Evolutionary conservation across 1,140 invertebrate species (phyloP).

Genomic region (Drosophila kikkawai): DNA sequence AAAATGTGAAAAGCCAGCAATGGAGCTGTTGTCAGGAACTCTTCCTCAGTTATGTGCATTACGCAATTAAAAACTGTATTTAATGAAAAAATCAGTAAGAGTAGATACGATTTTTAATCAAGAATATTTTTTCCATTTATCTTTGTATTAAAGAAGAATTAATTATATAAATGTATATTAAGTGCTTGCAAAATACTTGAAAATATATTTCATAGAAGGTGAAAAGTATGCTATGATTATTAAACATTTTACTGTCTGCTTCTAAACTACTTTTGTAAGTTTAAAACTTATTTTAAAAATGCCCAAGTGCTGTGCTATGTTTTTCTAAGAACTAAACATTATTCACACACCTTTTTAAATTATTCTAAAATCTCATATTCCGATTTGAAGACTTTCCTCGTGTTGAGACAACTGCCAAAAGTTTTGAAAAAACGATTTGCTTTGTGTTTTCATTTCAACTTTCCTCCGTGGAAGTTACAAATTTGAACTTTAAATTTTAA

Average conservation of each 20-base stretch:
- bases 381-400: background rate
- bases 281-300: background rate
- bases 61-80: constrained; percentile 11
- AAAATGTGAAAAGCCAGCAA: constrained; percentile 9
- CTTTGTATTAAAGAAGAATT: background rate
- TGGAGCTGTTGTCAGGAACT: background rate
- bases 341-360: background rate
- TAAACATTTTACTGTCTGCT: background rate
- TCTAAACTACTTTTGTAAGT: background rate
- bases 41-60: background rate
- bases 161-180: background rate
- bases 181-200: too few species aligned
- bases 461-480: constrained; percentile 38
- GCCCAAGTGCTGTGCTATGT: background rate
- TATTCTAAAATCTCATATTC: constrained; percentile 4
- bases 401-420: background rate
- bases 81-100: background rate
- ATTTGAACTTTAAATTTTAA: constrained; percentile 62
- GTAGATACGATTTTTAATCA: background rate
- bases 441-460: constrained; percentile 45
- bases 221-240: background rate
- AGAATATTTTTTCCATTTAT: background rate
- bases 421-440: constrained; percentile 23
- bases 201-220: background rate
- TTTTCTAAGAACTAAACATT: background rate